phyloP scores from a whole-genome alignment of 2,888 invertebrate species.

The Clistopyga incitator region DNA sequence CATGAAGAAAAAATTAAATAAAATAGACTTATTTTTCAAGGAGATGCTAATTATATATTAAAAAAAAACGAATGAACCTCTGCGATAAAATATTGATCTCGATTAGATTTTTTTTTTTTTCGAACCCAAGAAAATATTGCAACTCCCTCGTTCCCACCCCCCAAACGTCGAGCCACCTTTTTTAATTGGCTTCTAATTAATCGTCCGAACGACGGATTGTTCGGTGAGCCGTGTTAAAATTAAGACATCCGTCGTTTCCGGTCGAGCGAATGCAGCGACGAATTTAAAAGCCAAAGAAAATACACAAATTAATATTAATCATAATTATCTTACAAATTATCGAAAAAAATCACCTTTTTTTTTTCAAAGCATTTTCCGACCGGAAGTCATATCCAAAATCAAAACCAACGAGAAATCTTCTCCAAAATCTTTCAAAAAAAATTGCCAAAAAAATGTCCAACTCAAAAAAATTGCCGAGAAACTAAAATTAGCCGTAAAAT shows the following conservation, averaged over 20 bases:
- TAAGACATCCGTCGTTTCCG: constrained; percentile 51
- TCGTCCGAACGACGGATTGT: constrained; percentile 69
- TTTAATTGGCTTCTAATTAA: constrained; percentile 77
- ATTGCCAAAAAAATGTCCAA: too few species aligned
- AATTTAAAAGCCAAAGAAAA: background rate
- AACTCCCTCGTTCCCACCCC: background rate
- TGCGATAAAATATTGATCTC: constrained; percentile 29
- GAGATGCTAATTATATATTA: background rate
- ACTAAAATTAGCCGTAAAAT: too few species aligned
- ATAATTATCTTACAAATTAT: background rate
- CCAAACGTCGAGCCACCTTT: constrained; percentile 64
- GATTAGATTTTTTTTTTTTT: constrained; percentile 10
- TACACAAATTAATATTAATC: background rate
- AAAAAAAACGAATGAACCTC: background rate
- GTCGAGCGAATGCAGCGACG: constrained; percentile 32
- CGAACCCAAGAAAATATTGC: background rate
- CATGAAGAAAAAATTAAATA: too few species aligned
- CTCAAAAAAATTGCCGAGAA: too few species aligned
- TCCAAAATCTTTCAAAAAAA: too few species aligned
- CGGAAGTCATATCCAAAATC: too few species aligned
- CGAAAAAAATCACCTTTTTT: too few species aligned
- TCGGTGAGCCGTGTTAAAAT: constrained; percentile 58
- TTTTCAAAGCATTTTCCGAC: too few species aligned
- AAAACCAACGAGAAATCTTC: too few species aligned
- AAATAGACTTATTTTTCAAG: background rate